Base-by-base conservation (phyloP, 2,797 vertebrate species). In the Passerculus sandwichensis region DNA sequence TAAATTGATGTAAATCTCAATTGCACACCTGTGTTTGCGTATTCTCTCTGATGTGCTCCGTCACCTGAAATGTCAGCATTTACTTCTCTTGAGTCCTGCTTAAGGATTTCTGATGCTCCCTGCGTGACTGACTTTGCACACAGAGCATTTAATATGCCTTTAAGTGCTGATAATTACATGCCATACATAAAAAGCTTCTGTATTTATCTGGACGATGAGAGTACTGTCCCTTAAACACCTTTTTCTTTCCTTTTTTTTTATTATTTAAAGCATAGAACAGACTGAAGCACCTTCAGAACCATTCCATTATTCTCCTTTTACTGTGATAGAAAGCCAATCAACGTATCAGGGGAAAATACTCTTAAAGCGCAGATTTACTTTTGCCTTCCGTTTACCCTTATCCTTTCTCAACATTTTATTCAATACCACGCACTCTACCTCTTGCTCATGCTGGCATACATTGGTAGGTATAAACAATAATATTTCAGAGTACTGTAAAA, bases 11-110 rank as follows among this genome's bases (percentile, higher is more conserved):
- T 56, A 95, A 97, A 96, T 88, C 89, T 94, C 87, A 94, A 51
- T 44, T 76, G 70, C 81, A 97, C 92, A 96, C 78, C 91, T 96
- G 92, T 93, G 88, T 97, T 89, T 95, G 50, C n/a, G 70, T 36
- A 78, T 75, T 65, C 66, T 78, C 80, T 96, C 90, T 96, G 93
- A 97, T 88, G 67, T 78, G 73, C 14, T 81, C 89, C 83, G 85
- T 94, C 95, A 95, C 62, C 82, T 89, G 57, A 93, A 96, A 91
- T 90, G 78, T 94, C 90, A 97, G 64, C 85, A 85, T 77, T 91
- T 91, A 85, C 29, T 88, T 90, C 89, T 86, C 47, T 26, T 75
- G 56, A 93, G 65, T 66, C 50, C 60, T 94, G 69, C 77, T 73
- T 48, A 83, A 95, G 65, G 64, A 90, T 65, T 95, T 92, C 72